Percentiles rank a stretch among this genome's conserved stretches.
Conservation (phyloP, 2,797 vertebrate species). For the Falco peregrinus region DNA sequence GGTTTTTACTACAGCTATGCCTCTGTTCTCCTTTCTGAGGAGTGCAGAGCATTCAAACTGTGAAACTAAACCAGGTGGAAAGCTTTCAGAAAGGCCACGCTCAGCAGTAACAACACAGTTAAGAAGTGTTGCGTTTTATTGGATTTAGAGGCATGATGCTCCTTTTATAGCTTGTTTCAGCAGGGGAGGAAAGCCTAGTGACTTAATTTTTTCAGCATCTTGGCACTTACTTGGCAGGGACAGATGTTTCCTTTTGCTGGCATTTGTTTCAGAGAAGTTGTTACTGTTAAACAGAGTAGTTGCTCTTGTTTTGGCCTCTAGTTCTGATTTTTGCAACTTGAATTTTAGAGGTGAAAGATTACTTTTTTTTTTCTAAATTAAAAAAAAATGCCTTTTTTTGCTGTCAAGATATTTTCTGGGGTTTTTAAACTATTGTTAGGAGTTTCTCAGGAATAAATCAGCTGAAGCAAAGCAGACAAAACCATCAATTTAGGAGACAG, state of each 20-base stretch:
- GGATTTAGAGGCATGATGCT: not conserved
- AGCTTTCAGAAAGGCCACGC: not conserved
- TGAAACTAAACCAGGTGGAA: not conserved
- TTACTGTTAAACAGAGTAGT: conserved; percentile 15
- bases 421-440: conserved; percentile 22
- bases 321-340: conserved; percentile 39
- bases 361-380: not conserved
- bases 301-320: conserved; percentile 45
- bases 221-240: not conserved
- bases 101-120: not conserved
- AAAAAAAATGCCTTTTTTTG: not conserved
- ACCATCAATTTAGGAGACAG: not conserved
- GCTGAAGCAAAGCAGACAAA: conserved; percentile 33
- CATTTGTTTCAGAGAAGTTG: conserved; percentile 18
- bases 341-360: conserved; percentile 20
- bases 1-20: not conserved
- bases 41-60: not conserved
- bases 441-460: conserved; percentile 62
- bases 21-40: not conserved
- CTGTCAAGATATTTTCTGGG: not conserved
- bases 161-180: conserved; percentile 4
- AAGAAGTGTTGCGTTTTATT: not conserved
- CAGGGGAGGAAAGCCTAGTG: not conserved
- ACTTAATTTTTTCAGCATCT: conserved; percentile 30
- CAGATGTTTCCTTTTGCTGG: conserved; percentile 34